Evolutionary conservation across 2,113 vertebrate genomes (phyloP), one percentile per base, ranked within the genome.

Genomic region (Lutjanus erythropterus): DNA sequence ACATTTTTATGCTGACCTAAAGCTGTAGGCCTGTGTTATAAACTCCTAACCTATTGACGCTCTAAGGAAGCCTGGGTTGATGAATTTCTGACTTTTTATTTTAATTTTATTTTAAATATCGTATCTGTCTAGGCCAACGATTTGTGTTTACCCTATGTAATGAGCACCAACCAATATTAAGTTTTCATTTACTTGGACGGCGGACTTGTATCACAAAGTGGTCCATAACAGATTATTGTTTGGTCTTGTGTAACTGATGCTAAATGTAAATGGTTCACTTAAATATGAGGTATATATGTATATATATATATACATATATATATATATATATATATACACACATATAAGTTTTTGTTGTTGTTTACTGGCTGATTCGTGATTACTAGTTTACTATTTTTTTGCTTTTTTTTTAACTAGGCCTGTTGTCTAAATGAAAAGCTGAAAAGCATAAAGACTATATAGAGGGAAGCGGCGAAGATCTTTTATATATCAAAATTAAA

Each of bases 1-100:
- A 68, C 66, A 29, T 86, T 86, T 83, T 84, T 33, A 73, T 60
- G 56, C 39, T 87, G 61, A 83, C 67, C 47, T 86, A 78, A 75
- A 78, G 81, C 74, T 88, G 64, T 5, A 70, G 69, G 39, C 61
- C 80, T 68, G 53, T 15, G 71, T 27, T 44, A 47, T 65, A 68
- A 71, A 60, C 47, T 27, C 35, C 27, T 15, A 15, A 42, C 12
- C 21, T 18, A 23, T 4, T 70, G 66, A 37, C 4, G 7, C 7
- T 39, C 7, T 68, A 7, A 55, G 23, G 44, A 55, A 16, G n/a
- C 35, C 5, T 29, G 2, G 3, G 18, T 21, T 16, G 18, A 3
- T 52, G 10, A 35, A 10, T 68, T 37, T 35, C 10, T 42, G 15
- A 44, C 15, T 37, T 71, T 46, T 25, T 60, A n/a, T n/a, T 67